Evolutionary conservation across 2,113 vertebrate genomes (phyloP).

Genomic region (Nyctibius bracteatus): DNA sequence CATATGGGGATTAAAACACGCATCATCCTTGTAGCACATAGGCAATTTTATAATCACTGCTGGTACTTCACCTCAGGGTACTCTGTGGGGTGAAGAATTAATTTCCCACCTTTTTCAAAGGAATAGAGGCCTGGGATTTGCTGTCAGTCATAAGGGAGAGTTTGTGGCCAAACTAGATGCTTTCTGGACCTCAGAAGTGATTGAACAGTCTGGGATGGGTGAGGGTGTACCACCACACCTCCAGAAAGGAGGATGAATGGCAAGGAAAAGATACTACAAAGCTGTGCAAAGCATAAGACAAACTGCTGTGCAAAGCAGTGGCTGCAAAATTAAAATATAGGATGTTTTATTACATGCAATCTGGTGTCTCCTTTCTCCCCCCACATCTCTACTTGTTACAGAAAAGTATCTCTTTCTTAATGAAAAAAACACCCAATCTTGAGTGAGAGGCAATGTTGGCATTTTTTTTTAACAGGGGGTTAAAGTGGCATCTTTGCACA

Average conservation of each 20-base stretch:
- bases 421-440: background rate
- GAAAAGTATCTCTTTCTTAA: background rate
- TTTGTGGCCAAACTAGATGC: background rate
- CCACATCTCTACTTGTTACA: background rate
- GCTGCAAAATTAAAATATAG: background rate
- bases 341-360: background rate
- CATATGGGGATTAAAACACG: background rate
- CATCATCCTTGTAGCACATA: background rate
- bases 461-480: background rate
- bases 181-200: background rate
- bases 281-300: background rate
- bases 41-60: slow-evolving; percentile 2
- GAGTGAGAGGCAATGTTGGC: background rate
- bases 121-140: background rate
- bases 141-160: background rate
- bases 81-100: background rate
- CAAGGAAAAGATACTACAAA: background rate
- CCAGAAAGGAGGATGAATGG: too few relatives aligned
- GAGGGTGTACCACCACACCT: background rate
- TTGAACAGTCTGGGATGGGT: background rate
- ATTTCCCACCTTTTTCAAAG: background rate
- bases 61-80: slow-evolving; percentile 13
- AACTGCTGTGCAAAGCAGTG: background rate
- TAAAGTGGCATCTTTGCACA: slow-evolving; percentile 14
- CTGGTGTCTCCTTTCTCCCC: background rate